Percentiles rank a stretch among this genome's conserved stretches.
These are phyloP conservation scores for Tupiocoris notatus DNA, from an alignment of 2,888 invertebrate species.

Conservation along the genomic window DNA sequence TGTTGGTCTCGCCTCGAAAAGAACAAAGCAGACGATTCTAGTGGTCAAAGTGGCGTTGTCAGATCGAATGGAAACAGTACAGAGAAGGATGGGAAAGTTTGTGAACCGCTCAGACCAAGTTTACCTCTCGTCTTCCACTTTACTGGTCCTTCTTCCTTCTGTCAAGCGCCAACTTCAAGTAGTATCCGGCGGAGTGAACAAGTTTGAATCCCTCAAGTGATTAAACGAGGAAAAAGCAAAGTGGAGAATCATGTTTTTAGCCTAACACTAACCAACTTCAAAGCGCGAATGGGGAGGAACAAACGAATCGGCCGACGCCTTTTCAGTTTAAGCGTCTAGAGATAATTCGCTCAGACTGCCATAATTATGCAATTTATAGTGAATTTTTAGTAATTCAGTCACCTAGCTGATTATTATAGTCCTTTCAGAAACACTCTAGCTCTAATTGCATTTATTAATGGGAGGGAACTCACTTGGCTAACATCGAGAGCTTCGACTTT, in stretches of 20 bases:
- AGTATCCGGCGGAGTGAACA: neutral
- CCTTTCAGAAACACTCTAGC: no score
- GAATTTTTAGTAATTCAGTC: no score
- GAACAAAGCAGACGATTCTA: neutral
- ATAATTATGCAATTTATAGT: no score
- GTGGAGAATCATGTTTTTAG: neutral
- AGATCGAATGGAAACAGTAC: neutral
- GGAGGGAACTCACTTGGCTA: no score
- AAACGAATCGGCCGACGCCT: no score
- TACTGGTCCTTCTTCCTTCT: neutral
- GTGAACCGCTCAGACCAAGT: neutral
- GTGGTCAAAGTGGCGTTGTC: neutral
- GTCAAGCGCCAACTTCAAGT: neutral
- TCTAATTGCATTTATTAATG: no score
- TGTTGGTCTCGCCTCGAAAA: no score
- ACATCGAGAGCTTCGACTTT: no score
- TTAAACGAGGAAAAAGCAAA: neutral
- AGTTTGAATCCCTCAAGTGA: neutral
- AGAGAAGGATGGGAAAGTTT: neutral
- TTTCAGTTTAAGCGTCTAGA: no score
- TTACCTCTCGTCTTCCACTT: neutral
- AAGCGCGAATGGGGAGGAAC: no score
- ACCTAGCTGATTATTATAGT: no score
- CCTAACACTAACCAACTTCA: neutral
- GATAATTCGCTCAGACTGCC: no score